These are phyloP conservation scores for Drosophila nasuta DNA, from an alignment of 1,140 invertebrate genomes.

Conservation along the genomic window DNA sequence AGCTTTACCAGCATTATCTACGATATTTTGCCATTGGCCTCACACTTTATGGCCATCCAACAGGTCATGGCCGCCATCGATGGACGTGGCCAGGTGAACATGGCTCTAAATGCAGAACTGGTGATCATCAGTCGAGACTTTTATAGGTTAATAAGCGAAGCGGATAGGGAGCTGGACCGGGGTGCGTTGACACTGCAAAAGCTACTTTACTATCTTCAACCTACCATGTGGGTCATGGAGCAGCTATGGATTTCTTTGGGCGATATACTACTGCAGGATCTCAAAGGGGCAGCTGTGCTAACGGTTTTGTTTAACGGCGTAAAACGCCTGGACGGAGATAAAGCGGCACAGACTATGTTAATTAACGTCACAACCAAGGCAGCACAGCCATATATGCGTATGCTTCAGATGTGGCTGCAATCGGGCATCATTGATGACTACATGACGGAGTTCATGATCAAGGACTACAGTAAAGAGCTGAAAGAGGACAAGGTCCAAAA, in stretches of 20 bases:
- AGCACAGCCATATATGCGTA: conserved; percentile 95
- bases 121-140: conserved; percentile 92
- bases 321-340: conserved; percentile 90
- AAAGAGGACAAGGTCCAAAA: conserved; percentile 88
- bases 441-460: conserved; percentile 94
- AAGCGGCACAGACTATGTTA: conserved; percentile 91
- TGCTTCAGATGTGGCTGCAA: conserved; percentile 97
- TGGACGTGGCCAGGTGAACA: conserved; percentile 95
- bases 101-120: conserved; percentile 94
- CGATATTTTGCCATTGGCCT: conserved; percentile 94
- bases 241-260: conserved; percentile 91
- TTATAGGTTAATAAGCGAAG: conserved; percentile 91
- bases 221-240: conserved; percentile 93
- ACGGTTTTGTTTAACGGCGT: conserved; percentile 94
- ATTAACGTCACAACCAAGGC: conserved; percentile 91
- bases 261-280: conserved; percentile 87
- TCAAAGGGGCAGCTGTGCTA: conserved; percentile 91
- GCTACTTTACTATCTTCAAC: conserved; percentile 95
- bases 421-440: conserved; percentile 97
- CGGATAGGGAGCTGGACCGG: conserved; percentile 92
- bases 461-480: conserved; percentile 90
- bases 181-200: conserved; percentile 94
- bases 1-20: conserved; percentile 91
- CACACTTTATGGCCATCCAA: conserved; percentile 93
- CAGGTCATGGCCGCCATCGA: conserved; percentile 92